A percentile compares a stretch with the other conserved stretches of the same genome.
phyloP scores from a whole-genome alignment of 1,140 invertebrate genomes.

The Danaus plexippus region DNA sequence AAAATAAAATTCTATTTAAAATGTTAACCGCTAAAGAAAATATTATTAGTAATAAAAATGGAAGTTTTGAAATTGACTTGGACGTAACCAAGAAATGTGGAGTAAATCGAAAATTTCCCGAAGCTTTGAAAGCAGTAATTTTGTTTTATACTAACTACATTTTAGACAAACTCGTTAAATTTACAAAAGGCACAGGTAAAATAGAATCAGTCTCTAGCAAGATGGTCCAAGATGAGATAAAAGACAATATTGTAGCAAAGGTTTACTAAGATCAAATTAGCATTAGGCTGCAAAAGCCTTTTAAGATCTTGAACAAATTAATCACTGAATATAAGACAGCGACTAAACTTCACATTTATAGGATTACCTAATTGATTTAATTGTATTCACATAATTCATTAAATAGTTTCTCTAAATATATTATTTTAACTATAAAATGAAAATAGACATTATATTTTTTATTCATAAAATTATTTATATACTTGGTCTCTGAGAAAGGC shows the following conservation, averaged over 20 bases:
- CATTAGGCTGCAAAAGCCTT: constrained; percentile 43
- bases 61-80: constrained; percentile 11
- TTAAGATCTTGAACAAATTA: constrained; percentile 4
- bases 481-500: no score
- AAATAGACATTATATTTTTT: no score
- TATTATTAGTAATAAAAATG: constrained; percentile 20
- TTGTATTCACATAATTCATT: no score
- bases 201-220: constrained; percentile 41
- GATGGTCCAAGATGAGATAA: constrained; percentile 35
- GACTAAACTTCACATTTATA: no score
- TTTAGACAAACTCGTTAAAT: constrained; percentile 42
- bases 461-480: no score
- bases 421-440: no score
- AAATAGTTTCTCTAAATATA: no score
- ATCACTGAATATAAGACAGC: no score
- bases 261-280: constrained; percentile 43
- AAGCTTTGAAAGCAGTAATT: constrained; percentile 22
- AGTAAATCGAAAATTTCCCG: constrained; percentile 10
- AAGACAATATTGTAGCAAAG: constrained; percentile 29
- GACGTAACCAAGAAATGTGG: constrained; percentile 12
- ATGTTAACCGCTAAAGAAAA: constrained; percentile 19
- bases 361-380: no score
- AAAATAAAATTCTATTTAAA: constrained; percentile 9
- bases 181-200: constrained; percentile 41
- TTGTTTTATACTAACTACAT: constrained; percentile 26